A percentile compares a stretch with the other conserved stretches of the same genome.
These are phyloP conservation scores for Vicugna pacos DNA, from an alignment of 2,113 vertebrate species.

Conservation along the genomic window DNA sequence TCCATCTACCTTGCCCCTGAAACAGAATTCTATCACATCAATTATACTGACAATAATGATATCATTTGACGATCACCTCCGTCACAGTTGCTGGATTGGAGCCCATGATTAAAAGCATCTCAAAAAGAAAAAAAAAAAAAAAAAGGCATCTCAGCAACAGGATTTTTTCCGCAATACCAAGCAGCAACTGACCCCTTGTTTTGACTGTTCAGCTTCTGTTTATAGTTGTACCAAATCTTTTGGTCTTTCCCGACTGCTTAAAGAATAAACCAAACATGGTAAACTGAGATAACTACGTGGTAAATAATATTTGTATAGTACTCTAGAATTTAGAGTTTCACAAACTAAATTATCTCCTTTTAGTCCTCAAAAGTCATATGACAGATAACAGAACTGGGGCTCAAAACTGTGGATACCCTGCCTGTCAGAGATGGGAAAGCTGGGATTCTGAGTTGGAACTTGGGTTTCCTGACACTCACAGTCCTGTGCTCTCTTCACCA, in stretches of 20 bases:
- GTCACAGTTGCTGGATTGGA: constrained; percentile 52
- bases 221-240: constrained; percentile 53
- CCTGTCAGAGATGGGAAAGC: not conserved
- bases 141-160: constrained; percentile 58
- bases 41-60: not conserved
- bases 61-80: constrained; percentile 50
- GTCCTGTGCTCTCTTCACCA: not conserved
- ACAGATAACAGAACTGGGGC: not conserved
- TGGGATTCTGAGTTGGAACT: not conserved
- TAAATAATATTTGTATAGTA: constrained; percentile 45
- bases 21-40: constrained; percentile 51
- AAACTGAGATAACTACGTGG: not conserved
- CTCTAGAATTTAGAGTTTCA: constrained; percentile 30
- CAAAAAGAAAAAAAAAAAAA: not conserved
- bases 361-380: constrained; percentile 43
- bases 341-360: constrained; percentile 41
- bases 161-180: constrained; percentile 60
- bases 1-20: constrained; percentile 17
- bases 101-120: constrained; percentile 46
- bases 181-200: constrained; percentile 32
- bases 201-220: constrained; percentile 54
- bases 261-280: constrained; percentile 47
- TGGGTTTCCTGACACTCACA: not conserved
- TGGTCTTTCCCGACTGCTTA: constrained; percentile 29
- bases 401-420: not conserved